Evolutionary conservation across 2,797 vertebrate species (phyloP).

Genomic region (Chelonia mydas): DNA sequence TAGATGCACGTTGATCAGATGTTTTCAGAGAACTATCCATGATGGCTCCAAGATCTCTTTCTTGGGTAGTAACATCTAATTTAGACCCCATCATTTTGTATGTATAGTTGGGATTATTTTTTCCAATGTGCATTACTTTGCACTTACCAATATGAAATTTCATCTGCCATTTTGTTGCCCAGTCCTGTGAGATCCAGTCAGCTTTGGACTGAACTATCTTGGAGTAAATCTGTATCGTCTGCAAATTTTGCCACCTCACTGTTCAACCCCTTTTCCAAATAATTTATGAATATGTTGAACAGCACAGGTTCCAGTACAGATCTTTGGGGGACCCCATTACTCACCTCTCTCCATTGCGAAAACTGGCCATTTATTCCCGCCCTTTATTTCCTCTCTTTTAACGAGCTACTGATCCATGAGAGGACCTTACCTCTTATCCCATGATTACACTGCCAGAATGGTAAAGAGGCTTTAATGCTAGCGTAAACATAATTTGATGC

Average conservation of each 20-base stretch:
- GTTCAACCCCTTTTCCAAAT: not conserved
- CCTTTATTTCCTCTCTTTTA: not conserved
- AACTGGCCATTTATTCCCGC: not conserved
- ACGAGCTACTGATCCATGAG: not conserved
- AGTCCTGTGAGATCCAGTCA: not conserved
- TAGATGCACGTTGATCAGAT: no score
- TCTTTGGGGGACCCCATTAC: not conserved
- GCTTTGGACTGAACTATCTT: not conserved
- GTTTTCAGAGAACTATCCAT: no score
- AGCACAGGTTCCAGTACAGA: not conserved
- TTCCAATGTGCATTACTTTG: not conserved
- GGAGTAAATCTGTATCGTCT: not conserved
- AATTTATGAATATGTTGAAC: not conserved
- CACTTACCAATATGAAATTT: not conserved
- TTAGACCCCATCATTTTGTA: no score
- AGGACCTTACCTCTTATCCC: not conserved
- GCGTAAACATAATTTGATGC: slow-evolving; percentile 47
- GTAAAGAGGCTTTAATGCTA: slow-evolving; percentile 26
- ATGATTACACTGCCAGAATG: not conserved
- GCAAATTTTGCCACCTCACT: not conserved
- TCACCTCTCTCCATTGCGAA: not conserved
- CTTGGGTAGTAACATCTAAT: no score
- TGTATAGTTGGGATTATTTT: not conserved
- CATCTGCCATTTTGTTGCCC: not conserved
- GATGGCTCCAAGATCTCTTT: no score